Conservation (phyloP, 1,140 invertebrate species). For the Spodoptera frugiperda region DNA sequence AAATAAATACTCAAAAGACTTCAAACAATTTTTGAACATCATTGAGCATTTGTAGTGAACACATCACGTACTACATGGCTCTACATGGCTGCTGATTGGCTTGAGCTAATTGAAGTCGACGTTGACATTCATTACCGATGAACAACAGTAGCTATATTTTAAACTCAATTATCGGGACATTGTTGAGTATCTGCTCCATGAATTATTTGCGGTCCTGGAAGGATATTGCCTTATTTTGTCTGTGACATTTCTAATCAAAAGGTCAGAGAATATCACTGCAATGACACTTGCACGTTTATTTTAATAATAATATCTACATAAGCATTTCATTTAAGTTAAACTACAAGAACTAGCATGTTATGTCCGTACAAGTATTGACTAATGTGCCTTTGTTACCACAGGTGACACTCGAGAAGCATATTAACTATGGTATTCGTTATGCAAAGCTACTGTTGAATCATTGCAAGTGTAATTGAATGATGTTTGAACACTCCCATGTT, state of each 20-base stretch:
- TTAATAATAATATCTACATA: not conserved
- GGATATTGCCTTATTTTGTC: constrained; percentile 35
- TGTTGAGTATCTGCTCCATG: not conserved
- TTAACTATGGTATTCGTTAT: constrained; percentile 52
- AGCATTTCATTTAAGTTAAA: not conserved
- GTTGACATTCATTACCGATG: constrained; percentile 42
- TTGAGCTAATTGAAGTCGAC: constrained; percentile 53
- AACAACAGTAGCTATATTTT: constrained; percentile 34
- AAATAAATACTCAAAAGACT: not conserved
- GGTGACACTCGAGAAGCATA: constrained; percentile 53
- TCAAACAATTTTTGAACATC: not conserved
- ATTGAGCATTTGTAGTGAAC: constrained; percentile 11
- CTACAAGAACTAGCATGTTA: not conserved
- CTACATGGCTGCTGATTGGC: constrained; percentile 31
- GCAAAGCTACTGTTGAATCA: constrained; percentile 51
- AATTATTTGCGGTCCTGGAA: constrained; percentile 21
- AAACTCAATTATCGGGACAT: constrained; percentile 24
- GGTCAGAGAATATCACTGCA: constrained; percentile 25
- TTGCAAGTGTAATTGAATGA: constrained; percentile 27
- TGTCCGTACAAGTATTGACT: constrained; percentile 24
- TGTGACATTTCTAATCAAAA: constrained; percentile 31
- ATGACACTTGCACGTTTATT: constrained; percentile 8
- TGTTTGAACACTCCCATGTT: constrained; percentile 38
- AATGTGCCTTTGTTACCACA: constrained; percentile 48
- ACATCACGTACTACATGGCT: constrained; percentile 16